Evolutionary conservation across 2,113 vertebrate species (phyloP).

Genomic region (Tragelaphus scriptus): DNA sequence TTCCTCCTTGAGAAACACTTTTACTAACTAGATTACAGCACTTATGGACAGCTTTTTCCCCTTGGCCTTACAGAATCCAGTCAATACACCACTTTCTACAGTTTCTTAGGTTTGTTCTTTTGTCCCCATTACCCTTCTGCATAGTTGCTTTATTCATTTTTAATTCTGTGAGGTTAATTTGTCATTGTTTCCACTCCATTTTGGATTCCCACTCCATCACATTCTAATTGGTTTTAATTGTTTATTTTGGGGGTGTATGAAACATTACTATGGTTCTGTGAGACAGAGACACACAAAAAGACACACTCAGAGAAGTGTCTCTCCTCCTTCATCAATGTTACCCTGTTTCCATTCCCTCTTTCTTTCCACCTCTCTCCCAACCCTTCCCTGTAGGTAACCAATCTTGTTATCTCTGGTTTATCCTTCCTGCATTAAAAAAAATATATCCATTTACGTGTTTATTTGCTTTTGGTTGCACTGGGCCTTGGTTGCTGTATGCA

Average conservation of each 20-base stretch:
- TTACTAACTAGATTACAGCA: neutral
- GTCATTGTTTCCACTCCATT: neutral
- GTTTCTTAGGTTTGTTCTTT: neutral
- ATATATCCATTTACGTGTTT: rapidly evolving
- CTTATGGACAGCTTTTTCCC: too few species aligned
- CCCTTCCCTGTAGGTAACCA: neutral
- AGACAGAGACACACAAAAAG: neutral
- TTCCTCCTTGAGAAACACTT: neutral
- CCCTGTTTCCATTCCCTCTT: neutral
- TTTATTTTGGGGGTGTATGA: neutral
- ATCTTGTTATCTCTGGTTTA: neutral
- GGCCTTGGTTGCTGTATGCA: neutral
- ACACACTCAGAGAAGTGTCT: neutral
- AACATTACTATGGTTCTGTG: neutral
- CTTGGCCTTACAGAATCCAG: neutral
- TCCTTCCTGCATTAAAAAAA: neutral
- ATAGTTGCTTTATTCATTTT: neutral
- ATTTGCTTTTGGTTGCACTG: neutral
- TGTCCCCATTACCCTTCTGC: neutral
- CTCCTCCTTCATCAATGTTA: neutral
- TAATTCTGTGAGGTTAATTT: neutral
- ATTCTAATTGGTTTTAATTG: neutral
- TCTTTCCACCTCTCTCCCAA: neutral
- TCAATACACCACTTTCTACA: neutral
- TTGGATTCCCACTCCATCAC: neutral